Base-by-base conservation (phyloP, 1,140 invertebrate genomes). In the Drosophila pallidifrons region DNA sequence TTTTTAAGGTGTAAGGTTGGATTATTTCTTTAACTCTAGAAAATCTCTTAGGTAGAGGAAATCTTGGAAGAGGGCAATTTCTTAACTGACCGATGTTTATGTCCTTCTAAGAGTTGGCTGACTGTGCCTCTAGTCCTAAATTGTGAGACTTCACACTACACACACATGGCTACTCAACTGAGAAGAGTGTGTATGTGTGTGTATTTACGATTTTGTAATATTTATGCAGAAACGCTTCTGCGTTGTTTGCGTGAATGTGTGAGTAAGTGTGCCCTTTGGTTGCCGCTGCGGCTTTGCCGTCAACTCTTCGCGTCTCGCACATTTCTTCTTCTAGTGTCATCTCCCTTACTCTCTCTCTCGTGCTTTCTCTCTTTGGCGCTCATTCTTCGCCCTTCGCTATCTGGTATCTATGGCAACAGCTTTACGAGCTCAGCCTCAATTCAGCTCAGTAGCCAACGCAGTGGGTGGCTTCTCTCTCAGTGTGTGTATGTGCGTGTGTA, bases 181-280 rank as follows among this genome's bases (percentile, higher is more conserved):
- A 25, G 15, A 11, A 35, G n/a, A 59, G 73, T 68, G 52, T 15
- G 45, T 46, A 15, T 58, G 67, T 41, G 43, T 77, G 60, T 69
- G 61, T 80, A 83, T 85, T 85, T 85, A 85, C 77, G 74, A 85
- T 83, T 85, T 85, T 77, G 74, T 81, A 85, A 74, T 85, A 75
- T 85, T 85, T 85, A 85, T 85, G 81, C 70, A 61, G 65, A 47
- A 58, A 85, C 69, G 77, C 69, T 68, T 75, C 68, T 35, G 10
- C 45, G 35, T 13, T 46, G 25, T 74, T 45, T 32, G 49, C 51
- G 55, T 28, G 38, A 45, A 38, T 43, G 59, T 51, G 51, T 63
- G 30, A 32, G 55, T 74, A 32, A 32, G 59, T 60, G 47, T 61
- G 52, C 57, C 32, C 46, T 61, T 75, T 65, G 35, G 54, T 61